Evolutionary conservation across 2,797 vertebrate genomes (phyloP).

Genomic region (Helicolenus hilgendorfi): DNA sequence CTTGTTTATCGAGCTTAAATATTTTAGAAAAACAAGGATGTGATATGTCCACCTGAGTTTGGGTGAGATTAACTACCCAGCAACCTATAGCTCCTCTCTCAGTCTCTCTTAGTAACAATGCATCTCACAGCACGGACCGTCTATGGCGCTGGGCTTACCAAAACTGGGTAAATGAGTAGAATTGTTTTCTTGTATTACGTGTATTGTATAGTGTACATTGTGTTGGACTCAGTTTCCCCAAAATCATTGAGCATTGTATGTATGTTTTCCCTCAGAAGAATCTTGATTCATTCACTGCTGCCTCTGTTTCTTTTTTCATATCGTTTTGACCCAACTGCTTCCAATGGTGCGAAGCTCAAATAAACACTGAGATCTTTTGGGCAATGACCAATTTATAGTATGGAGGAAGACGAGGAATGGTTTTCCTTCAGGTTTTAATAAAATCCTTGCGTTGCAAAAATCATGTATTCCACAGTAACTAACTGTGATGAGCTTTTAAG

Average conservation of each 20-base stretch:
- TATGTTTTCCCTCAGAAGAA: background rate
- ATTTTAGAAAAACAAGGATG: conserved; percentile 54
- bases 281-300: background rate
- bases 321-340: conserved; percentile 2
- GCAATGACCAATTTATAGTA: background rate
- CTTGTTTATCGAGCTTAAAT: conserved; percentile 63
- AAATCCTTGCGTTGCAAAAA: background rate
- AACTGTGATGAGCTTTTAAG: background rate
- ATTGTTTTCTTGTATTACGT: background rate
- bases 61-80: conserved; percentile 69
- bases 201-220: background rate
- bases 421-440: background rate
- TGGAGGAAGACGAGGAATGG: background rate
- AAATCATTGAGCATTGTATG: background rate
- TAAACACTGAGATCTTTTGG: background rate
- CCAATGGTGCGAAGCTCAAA: background rate
- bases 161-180: background rate
- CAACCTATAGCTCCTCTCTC: conserved; percentile 26
- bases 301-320: background rate
- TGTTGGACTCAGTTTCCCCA: background rate
- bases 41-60: conserved; percentile 85
- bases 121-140: conserved; percentile 23
- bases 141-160: conserved; percentile 19
- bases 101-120: conserved; percentile 28
- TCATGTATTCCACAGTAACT: background rate